Conservation (phyloP, 2,797 vertebrate species). For the Meda fulgida region DNA sequence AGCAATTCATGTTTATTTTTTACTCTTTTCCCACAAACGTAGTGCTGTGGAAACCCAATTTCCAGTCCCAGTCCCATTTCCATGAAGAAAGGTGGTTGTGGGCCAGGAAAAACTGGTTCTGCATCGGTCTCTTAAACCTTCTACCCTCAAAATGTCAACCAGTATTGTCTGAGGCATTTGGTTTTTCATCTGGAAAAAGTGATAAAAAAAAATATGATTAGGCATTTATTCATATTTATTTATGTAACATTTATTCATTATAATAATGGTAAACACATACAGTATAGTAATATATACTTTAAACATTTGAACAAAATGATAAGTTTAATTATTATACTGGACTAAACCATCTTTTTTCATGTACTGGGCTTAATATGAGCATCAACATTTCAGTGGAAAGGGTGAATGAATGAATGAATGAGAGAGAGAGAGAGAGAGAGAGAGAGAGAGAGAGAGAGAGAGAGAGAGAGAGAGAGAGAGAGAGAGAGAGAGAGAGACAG, state of each 20-base stretch:
- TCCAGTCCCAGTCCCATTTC: neutral
- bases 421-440: constrained; percentile 13
- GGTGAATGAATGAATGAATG: constrained; percentile 3
- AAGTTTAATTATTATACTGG: neutral
- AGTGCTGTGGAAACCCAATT: neutral
- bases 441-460: neutral
- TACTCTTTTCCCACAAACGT: neutral
- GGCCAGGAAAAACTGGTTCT: neutral
- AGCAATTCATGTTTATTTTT: neutral
- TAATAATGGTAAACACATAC: neutral
- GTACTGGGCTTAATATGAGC: neutral
- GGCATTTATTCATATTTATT: neutral
- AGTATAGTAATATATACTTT: neutral
- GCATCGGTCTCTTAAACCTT: neutral
- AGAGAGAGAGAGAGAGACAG: constrained; percentile 6
- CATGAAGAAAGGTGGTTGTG: neutral
- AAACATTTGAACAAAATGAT: neutral
- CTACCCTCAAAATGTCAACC: neutral
- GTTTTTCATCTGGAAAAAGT: neutral
- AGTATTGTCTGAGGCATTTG: neutral
- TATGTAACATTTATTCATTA: no score
- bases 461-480: constrained; percentile 10
- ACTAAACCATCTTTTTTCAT: neutral
- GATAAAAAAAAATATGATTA: neutral
- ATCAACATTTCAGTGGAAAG: neutral